Conservation (phyloP, 2,797 vertebrate genomes). For the Scomberomorus guttatus region DNA sequence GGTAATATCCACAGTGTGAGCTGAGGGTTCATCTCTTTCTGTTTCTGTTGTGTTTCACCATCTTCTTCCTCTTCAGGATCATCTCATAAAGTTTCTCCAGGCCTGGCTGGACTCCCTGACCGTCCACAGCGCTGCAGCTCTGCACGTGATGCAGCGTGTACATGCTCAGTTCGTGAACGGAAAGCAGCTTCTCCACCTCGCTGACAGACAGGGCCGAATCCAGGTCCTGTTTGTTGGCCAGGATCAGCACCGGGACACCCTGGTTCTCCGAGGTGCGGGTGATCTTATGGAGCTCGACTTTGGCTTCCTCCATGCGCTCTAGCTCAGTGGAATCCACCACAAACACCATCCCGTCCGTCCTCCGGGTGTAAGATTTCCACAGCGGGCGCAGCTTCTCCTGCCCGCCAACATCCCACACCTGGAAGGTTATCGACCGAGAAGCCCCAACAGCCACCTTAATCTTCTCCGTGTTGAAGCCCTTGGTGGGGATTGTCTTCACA, state of each 20-base stretch:
- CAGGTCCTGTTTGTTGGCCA: conserved; percentile 94
- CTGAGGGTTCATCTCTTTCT: conserved; percentile 84
- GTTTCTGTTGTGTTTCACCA: conserved; percentile 85
- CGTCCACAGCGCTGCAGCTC: conserved; percentile 91
- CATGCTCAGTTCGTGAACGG: conserved; percentile 87
- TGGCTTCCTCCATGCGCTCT: conserved; percentile 93
- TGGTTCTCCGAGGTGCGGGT: conserved; percentile 91
- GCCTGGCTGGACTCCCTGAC: conserved; percentile 88
- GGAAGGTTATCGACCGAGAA: conserved; percentile 88
- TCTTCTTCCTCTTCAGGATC: conserved; percentile 92
- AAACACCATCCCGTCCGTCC: conserved; percentile 92
- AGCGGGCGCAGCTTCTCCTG: conserved; percentile 93
- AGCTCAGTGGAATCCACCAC: conserved; percentile 91
- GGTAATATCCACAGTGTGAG: conserved; percentile 24
- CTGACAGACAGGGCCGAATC: conserved; percentile 81
- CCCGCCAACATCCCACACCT: conserved; percentile 94
- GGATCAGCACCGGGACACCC: conserved; percentile 90
- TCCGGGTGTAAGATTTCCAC: conserved; percentile 93
- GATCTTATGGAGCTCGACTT: conserved; percentile 92
- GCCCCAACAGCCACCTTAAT: conserved; percentile 88
- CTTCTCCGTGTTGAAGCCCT: conserved; percentile 94
- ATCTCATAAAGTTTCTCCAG: conserved; percentile 93
- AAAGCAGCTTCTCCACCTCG: conserved; percentile 91
- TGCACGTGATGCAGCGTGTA: conserved; percentile 89
- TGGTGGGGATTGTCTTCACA: conserved; percentile 92